Percentiles rank a stretch among this genome's conserved stretches.
Conservation (phyloP, 2,797 vertebrate genomes). For the Sebastes oblongus region DNA sequence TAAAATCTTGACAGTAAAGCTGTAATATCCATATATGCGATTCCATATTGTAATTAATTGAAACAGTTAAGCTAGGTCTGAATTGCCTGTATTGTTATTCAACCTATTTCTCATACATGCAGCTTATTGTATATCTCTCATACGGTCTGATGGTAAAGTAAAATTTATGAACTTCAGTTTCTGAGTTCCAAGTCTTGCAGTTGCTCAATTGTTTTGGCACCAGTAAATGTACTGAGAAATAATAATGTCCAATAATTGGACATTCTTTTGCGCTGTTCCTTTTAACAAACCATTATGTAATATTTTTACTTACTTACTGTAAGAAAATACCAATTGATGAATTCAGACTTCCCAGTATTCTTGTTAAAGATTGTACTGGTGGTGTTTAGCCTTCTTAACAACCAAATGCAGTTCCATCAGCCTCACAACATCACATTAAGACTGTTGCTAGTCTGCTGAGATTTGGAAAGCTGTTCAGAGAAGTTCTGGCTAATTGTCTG, state of each 20-base stretch:
- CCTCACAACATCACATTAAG: conserved; percentile 24
- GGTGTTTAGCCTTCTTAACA: background rate
- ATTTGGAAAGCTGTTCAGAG: conserved; percentile 15
- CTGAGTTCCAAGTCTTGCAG: background rate
- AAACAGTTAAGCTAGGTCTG: background rate
- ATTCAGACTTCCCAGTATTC: background rate
- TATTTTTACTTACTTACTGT: background rate
- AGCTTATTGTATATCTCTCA: background rate
- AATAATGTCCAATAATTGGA: background rate
- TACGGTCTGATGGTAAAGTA: background rate
- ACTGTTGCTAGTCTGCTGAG: background rate
- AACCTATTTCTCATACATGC: background rate
- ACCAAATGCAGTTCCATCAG: background rate
- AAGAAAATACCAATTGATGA: background rate
- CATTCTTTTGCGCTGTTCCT: background rate
- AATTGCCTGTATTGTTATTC: background rate
- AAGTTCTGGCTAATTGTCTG: conserved; percentile 38
- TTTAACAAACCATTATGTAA: background rate
- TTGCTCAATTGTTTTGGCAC: background rate
- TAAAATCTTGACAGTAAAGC: background rate
- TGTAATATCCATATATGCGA: background rate
- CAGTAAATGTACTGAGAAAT: background rate
- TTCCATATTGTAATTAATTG: background rate
- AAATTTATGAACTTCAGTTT: background rate
- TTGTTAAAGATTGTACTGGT: background rate